Evolutionary conservation across 2,113 vertebrate genomes (phyloP).

Genomic region (Tupaia tana): DNA sequence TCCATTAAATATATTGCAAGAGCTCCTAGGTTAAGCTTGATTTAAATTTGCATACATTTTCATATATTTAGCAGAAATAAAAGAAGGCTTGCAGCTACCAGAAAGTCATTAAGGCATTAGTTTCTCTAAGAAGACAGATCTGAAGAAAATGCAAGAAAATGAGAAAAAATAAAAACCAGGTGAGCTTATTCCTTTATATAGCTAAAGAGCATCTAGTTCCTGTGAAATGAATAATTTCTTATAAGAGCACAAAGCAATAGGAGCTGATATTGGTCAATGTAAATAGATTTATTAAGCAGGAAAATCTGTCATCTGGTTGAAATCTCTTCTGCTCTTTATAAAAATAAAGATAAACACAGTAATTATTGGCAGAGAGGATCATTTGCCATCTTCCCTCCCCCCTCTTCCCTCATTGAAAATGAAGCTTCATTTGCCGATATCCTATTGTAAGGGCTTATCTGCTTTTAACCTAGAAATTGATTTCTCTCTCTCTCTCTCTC

Average conservation of each 20-base stretch:
- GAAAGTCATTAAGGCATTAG: slow-evolving; percentile 96
- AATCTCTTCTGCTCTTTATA: slow-evolving; percentile 55
- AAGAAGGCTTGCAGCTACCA: slow-evolving; percentile 96
- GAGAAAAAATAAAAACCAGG: slow-evolving; percentile 89
- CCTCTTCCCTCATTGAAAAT: slow-evolving; percentile 45
- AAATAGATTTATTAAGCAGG: slow-evolving; percentile 53
- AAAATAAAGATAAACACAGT: slow-evolving; percentile 40
- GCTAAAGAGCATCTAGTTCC: slow-evolving; percentile 73
- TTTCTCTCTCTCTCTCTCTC: not conserved
- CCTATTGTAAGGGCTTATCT: slow-evolving; percentile 60
- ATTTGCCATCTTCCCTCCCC: not conserved
- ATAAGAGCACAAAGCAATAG: slow-evolving; percentile 62
- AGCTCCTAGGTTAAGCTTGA: slow-evolving; percentile 99
- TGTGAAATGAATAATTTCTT: slow-evolving; percentile 80
- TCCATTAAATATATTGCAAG: slow-evolving; percentile 98
- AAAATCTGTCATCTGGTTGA: slow-evolving; percentile 52
- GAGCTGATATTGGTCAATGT: slow-evolving; percentile 56
- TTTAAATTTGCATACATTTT: slow-evolving; percentile 99
- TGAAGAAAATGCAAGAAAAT: slow-evolving; percentile 87
- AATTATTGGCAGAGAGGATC: slow-evolving; percentile 60
- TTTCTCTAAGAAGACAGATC: slow-evolving; percentile 92
- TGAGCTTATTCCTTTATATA: slow-evolving; percentile 88
- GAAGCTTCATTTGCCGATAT: slow-evolving; percentile 43
- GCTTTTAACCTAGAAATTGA: slow-evolving; percentile 63
- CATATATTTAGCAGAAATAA: slow-evolving; percentile 99